Evolutionary conservation across 2,113 vertebrate genomes (phyloP).

Genomic region (Tachysurus vachellii): DNA sequence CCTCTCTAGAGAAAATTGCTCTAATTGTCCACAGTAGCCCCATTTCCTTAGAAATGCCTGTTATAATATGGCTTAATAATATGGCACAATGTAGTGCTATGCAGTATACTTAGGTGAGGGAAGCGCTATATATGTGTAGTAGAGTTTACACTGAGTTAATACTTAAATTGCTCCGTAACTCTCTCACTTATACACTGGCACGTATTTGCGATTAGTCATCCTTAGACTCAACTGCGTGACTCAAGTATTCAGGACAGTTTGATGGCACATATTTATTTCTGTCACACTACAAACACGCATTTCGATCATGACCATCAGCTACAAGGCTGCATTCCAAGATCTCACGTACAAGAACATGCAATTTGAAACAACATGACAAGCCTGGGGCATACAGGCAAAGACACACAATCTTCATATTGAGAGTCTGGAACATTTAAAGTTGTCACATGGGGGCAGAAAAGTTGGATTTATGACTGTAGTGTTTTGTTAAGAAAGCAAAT

Average conservation of each 20-base stretch:
- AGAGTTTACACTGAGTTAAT: neutral
- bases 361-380: constrained; percentile 31
- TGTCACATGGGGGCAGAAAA: neutral
- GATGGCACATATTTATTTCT: constrained; percentile 5
- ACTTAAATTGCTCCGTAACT: neutral
- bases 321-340: constrained; percentile 1
- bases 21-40: neutral
- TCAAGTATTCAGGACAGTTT: neutral
- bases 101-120: neutral
- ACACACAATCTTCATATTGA: neutral
- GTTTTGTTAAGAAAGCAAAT: neutral
- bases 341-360: neutral
- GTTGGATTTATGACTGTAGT: neutral
- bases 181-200: neutral
- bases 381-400: neutral
- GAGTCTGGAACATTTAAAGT: constrained; percentile 12
- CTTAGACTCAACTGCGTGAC: neutral
- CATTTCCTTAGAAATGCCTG: neutral
- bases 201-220: constrained; percentile 7
- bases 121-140: neutral
- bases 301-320: neutral
- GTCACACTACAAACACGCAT: neutral
- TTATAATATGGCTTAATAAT: neutral
- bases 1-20: neutral
- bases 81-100: neutral